Base-by-base conservation (phyloP, 2,113 vertebrate genomes). In the Anhinga rufa region DNA sequence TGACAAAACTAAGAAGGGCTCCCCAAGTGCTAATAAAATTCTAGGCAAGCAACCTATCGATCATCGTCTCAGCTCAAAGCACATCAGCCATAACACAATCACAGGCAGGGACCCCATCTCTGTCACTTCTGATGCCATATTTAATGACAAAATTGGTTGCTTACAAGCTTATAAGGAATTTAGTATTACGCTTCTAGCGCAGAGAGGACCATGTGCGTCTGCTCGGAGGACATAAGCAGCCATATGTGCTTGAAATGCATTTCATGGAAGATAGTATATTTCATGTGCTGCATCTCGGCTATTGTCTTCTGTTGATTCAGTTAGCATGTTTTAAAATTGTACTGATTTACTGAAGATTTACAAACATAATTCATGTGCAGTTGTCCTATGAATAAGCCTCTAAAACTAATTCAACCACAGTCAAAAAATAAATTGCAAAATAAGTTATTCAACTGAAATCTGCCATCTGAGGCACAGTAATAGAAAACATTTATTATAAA, bases 391-490 rank as follows among this genome's bases (percentile, higher is more conserved):
- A 97, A 95, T 94, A 94, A 89, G 84, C 44, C 46, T 92, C 90
- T 92, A 79, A 96, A 95, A 93, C 87, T 92, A 96, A 96, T 92
- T 92, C 95, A 93, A 74, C 82, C 69, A 86, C 61, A 79, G 95
- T 95, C 72, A 84, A 95, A 94, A 97, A 97, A 97, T 81, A 95
- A 94, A 97, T 92, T 96, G 92, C 86, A 78, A 93, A 85, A 92
- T 95, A 97, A 97, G 94, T 97, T 96, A 97, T 93, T 96, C 96
- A 97, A 89, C 91, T 91, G 83, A 90, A 91, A 90, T 95, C 95
- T 95, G 86, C 91, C 97, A 97, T 91, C 92, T 88, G 88, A 97
- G 86, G 76, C 89, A 44, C 75, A 92, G 90, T 83, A 95, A 87
- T 71, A 90, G 92, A 78, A 95, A 95, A 93, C 81, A 85, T 91